phyloP scores from a whole-genome alignment of 2,888 invertebrate species.

The Dasypogon diadema region DNA sequence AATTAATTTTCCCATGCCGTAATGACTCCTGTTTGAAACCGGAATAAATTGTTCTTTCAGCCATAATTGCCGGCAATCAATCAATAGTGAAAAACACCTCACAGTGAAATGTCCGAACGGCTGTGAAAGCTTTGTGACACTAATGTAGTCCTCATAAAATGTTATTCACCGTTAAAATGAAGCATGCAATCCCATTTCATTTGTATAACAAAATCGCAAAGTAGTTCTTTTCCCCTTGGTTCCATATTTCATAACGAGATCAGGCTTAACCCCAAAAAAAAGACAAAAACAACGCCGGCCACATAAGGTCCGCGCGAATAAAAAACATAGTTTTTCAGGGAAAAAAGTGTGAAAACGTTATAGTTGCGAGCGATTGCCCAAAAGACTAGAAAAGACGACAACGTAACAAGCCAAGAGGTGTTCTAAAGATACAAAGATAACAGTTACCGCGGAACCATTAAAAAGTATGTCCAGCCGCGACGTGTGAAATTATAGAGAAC shows the following conservation, averaged over 20 bases:
- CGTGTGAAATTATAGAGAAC: constrained; percentile 20
- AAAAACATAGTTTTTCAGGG: background rate
- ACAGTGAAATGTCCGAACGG: background rate
- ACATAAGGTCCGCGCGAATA: background rate
- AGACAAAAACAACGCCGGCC: background rate
- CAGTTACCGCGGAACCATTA: constrained; percentile 38
- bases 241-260: background rate
- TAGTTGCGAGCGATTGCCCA: background rate
- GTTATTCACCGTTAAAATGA: background rate
- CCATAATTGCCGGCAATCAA: background rate
- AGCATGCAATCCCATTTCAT: background rate
- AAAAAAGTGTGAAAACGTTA: background rate
- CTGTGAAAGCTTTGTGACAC: background rate
- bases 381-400: background rate
- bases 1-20: background rate
- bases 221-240: background rate
- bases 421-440: constrained; percentile 44
- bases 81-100: background rate
- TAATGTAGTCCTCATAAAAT: background rate
- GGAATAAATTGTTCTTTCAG: background rate
- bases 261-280: background rate
- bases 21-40: background rate
- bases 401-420: constrained; percentile 1
- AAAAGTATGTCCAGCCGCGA: constrained; percentile 22
- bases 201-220: background rate